Evolutionary conservation across 2,888 invertebrate species (phyloP).

Genomic region (Drosophila mercatorum): DNA sequence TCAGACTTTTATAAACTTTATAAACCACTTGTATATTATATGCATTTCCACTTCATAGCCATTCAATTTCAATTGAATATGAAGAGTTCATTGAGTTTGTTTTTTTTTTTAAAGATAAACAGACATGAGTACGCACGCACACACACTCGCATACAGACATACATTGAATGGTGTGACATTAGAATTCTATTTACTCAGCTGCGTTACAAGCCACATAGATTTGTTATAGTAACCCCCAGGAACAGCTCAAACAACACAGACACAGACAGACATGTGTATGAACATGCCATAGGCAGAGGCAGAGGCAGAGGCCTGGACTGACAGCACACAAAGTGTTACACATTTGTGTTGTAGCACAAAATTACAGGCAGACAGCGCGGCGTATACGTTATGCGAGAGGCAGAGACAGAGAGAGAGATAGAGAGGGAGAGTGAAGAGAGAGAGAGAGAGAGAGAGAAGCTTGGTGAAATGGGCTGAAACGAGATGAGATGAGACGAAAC

Average conservation of each 20-base stretch:
- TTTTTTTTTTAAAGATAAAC: constrained; percentile 10
- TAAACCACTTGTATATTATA: too few relatives aligned
- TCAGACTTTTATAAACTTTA: too few relatives aligned
- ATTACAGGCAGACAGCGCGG: constrained; percentile 33
- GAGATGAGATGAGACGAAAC: constrained; percentile 19
- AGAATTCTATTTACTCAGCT: constrained; percentile 24
- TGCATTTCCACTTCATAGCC: too few relatives aligned
- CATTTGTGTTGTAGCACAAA: constrained; percentile 41
- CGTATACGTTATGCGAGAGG: constrained; percentile 11
- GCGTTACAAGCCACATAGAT: constrained; percentile 31
- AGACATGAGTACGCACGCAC: not conserved
- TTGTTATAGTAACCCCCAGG: constrained; percentile 17
- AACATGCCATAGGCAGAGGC: constrained; percentile 18
- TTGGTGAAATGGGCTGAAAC: constrained; percentile 21
- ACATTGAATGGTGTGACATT: constrained; percentile 12
- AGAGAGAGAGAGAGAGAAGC: not conserved
- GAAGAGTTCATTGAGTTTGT: not conserved
- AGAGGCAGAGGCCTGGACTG: constrained; percentile 28
- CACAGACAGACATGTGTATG: constrained; percentile 3
- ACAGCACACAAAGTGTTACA: constrained; percentile 54
- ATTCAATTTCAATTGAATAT: constrained; percentile 2
- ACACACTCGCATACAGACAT: not conserved
- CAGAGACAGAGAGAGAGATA: not conserved
- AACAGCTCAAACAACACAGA: constrained; percentile 8
- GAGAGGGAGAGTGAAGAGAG: not conserved